A percentile compares a stretch with the other conserved stretches of the same genome.
phyloP scores from a whole-genome alignment of 2,797 vertebrate species.

The Malurus splendens region DNA sequence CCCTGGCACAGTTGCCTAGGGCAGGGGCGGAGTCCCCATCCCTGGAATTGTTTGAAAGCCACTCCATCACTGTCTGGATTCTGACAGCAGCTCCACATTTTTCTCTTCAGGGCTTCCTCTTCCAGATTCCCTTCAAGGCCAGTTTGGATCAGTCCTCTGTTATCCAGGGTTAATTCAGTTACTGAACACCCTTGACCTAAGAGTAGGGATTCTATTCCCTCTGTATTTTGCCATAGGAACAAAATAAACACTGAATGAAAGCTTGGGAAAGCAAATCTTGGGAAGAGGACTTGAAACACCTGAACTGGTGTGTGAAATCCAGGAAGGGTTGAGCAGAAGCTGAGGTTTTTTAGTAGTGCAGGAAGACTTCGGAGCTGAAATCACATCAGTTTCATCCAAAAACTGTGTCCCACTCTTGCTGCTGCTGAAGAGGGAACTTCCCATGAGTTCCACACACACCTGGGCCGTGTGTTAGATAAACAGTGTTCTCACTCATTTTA shows the following conservation, averaged over 20 bases:
- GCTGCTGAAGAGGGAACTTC: not conserved
- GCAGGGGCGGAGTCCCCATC: not conserved
- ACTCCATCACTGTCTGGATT: not conserved
- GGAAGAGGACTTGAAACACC: not conserved
- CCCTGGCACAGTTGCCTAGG: not conserved
- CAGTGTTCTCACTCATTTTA: not conserved
- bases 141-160: not conserved
- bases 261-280: not conserved
- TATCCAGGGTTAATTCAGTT: not conserved
- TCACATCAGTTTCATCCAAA: not conserved
- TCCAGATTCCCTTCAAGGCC: not conserved
- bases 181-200: not conserved
- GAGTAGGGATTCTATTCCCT: not conserved
- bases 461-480: not conserved
- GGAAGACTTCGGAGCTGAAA: not conserved
- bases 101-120: not conserved
- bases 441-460: not conserved
- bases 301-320: not conserved
- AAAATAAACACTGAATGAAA: not conserved
- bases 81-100: not conserved
- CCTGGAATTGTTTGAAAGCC: not conserved
- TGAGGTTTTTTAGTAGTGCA: not conserved
- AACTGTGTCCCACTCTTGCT: accelerated
- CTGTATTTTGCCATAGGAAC: not conserved
- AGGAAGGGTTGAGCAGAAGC: not conserved